Evolutionary conservation across 2,797 vertebrate species (phyloP).

Genomic region (Sebastes hubbsi): DNA sequence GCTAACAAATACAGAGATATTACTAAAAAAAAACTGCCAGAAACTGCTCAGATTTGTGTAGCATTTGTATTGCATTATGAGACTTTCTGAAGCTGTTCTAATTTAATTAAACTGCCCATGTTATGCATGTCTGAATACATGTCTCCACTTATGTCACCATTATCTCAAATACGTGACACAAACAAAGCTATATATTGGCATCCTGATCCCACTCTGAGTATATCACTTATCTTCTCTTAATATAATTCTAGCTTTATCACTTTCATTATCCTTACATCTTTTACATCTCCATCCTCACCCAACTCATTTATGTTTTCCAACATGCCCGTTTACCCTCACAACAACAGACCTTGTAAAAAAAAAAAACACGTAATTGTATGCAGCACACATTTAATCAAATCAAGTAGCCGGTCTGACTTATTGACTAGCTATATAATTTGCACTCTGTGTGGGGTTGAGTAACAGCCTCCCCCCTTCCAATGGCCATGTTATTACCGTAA

Average conservation of each 20-base stretch:
- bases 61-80: too few relatives aligned
- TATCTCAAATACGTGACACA: background rate
- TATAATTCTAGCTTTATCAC: background rate
- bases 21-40: too few relatives aligned
- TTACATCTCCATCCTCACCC: background rate
- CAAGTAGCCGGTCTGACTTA: conserved; percentile 29
- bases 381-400: conserved; percentile 48
- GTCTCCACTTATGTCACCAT: background rate
- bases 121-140: background rate
- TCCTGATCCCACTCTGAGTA: too few relatives aligned
- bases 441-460: conserved; percentile 44
- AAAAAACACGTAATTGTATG: conserved; percentile 3
- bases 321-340: background rate
- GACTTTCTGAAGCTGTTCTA: background rate
- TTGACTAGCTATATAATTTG: conserved; percentile 46
- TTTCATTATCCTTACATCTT: background rate
- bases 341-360: background rate
- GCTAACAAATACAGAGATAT: too few relatives aligned
- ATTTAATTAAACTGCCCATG: background rate
- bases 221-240: background rate
- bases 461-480: conserved; percentile 35
- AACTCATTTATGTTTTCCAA: background rate
- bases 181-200: background rate
- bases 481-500: conserved; percentile 49
- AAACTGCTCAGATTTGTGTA: too few relatives aligned